These are phyloP conservation scores for Epirrita christyi DNA, from an alignment of 2,888 invertebrate species.

Conservation along the genomic window DNA sequence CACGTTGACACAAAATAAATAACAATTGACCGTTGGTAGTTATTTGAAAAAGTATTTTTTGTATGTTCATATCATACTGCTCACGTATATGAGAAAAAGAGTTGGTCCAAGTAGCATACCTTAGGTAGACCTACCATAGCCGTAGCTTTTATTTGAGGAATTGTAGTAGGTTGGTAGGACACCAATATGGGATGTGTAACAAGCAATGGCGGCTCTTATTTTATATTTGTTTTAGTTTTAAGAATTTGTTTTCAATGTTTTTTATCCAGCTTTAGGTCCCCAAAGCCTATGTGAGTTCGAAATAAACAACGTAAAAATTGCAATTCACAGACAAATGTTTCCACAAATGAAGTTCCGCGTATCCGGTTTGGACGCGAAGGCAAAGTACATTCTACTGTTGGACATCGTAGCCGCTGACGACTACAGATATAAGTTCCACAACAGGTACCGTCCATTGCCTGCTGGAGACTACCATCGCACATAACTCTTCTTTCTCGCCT, in stretches of 20 bases:
- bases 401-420: conserved; percentile 99
- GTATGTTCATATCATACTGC: no score
- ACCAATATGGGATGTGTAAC: conserved; percentile 9
- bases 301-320: conserved; percentile 41
- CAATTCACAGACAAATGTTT: conserved; percentile 98
- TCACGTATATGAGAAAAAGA: neutral
- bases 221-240: conserved; percentile 8
- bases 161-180: no score
- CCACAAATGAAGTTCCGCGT: conserved; percentile 99
- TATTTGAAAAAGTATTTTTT: no score
- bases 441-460: conserved; percentile 87
- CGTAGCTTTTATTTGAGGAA: no score
- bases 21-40: no score
- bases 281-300: conserved; percentile 2
- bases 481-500: conserved; percentile 47
- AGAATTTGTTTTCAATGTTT: neutral
- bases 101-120: neutral
- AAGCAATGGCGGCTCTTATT: conserved; percentile 23
- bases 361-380: conserved; percentile 98
- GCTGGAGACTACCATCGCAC: conserved; percentile 51
- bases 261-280: conserved; percentile 12
- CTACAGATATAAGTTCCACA: conserved; percentile 99
- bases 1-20: no score
- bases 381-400: conserved; percentile 99
- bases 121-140: neutral